Conservation (phyloP, 2,113 vertebrate species). For the Myiopsitta monachus region DNA sequence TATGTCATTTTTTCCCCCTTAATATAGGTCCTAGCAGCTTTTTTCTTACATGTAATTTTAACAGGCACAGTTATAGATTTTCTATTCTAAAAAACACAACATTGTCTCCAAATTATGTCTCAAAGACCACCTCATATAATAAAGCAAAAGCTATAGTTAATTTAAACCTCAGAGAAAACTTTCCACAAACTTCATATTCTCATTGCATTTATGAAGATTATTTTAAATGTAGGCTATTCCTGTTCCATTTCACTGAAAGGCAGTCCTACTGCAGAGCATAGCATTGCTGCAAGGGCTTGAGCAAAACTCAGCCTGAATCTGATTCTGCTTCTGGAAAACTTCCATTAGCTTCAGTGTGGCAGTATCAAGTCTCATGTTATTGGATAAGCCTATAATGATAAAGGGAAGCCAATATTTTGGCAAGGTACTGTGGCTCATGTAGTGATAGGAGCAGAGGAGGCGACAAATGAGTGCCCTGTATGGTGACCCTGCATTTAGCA, state of each 20-base stretch:
- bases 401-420: slow-evolving; percentile 38
- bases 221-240: background rate
- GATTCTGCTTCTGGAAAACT: background rate
- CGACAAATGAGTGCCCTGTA: background rate
- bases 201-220: background rate
- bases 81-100: background rate
- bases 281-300: background rate
- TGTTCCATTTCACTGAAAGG: background rate
- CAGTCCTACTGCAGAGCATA: background rate
- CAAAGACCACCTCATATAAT: background rate
- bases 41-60: background rate
- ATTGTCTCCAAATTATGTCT: background rate
- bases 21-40: background rate
- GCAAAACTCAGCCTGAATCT: background rate
- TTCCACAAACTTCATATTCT: background rate
- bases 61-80: background rate
- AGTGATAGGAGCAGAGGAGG: background rate
- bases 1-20: rapidly evolving
- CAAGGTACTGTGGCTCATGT: background rate
- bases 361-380: background rate
- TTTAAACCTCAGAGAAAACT: background rate
- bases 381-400: background rate
- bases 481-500: slow-evolving; percentile 22
- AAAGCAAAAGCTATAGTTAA: background rate
- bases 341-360: background rate